A percentile compares a stretch with the other conserved stretches of the same genome.
phyloP scores from a whole-genome alignment of 2,888 invertebrate genomes.

The Brachyptera putata region DNA sequence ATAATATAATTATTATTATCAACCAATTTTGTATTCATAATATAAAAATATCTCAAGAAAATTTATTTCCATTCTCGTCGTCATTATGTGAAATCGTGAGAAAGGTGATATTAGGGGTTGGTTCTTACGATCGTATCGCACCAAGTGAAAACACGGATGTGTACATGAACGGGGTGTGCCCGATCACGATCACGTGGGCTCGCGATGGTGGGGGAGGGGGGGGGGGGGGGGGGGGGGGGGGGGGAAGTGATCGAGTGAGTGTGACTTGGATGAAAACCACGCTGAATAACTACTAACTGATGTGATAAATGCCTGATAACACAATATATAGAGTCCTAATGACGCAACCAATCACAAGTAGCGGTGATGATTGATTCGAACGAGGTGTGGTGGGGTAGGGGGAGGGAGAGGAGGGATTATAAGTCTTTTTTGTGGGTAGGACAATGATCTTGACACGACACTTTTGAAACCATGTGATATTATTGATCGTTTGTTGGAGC shows the following conservation, averaged over 20 bases:
- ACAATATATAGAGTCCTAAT: not conserved
- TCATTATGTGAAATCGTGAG: too few species aligned
- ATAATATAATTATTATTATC: too few species aligned
- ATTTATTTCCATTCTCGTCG: too few species aligned
- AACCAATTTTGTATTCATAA: too few species aligned
- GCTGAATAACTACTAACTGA: not conserved
- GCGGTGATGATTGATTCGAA: not conserved
- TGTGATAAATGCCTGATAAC: not conserved
- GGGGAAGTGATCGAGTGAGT: constrained; percentile 1
- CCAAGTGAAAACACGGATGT: too few species aligned
- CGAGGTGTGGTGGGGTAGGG: not conserved
- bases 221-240: not conserved
- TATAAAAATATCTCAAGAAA: too few species aligned
- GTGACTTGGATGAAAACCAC: constrained; percentile 6
- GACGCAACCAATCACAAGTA: not conserved
- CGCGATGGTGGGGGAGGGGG: not conserved
- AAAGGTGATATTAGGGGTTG: too few species aligned
- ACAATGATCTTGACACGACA: too few species aligned
- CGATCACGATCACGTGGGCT: not conserved
- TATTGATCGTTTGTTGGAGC: too few species aligned
- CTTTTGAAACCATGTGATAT: too few species aligned
- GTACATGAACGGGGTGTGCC: not conserved
- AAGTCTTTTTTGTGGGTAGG: too few species aligned
- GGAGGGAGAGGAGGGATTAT: not conserved
- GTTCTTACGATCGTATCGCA: too few species aligned